phyloP scores from a whole-genome alignment of 2,113 vertebrate species.

The Scomber scombrus region DNA sequence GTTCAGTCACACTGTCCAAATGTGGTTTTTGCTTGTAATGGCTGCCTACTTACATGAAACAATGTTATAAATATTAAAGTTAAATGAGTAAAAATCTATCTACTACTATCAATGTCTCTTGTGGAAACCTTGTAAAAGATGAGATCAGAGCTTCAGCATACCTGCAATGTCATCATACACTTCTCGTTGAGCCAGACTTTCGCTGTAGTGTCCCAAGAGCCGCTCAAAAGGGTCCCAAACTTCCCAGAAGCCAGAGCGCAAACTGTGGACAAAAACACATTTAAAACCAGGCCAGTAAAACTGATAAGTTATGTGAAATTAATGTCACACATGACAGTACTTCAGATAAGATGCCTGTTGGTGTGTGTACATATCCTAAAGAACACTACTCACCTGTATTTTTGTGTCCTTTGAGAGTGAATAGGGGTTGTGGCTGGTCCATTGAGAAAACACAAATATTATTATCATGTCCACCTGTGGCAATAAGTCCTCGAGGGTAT shows the following conservation, averaged over 20 bases:
- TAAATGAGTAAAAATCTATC: too few relatives aligned
- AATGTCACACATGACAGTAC: background rate
- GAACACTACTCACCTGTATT: conserved; percentile 88
- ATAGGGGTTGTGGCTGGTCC: conserved; percentile 90
- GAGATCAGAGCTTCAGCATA: conserved; percentile 59
- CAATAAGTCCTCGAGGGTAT: conserved; percentile 93
- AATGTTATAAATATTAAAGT: background rate
- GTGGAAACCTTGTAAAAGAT: too few relatives aligned
- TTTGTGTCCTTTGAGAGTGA: conserved; percentile 92
- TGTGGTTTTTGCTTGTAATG: background rate
- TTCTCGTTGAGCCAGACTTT: conserved; percentile 98
- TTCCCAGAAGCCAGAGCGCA: conserved; percentile 96
- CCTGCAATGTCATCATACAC: conserved; percentile 99
- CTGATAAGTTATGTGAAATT: too few relatives aligned
- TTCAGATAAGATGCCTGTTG: background rate
- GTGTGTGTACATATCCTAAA: background rate
- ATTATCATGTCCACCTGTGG: conserved; percentile 95
- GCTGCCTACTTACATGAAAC: background rate
- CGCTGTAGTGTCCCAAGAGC: conserved; percentile 97
- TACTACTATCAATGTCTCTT: too few relatives aligned
- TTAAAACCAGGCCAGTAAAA: background rate
- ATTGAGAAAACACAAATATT: conserved; percentile 95
- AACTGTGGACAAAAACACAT: conserved; percentile 82
- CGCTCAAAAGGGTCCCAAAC: conserved; percentile 96
- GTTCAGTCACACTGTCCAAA: background rate